Conservation (phyloP, 2,888 invertebrate species). For the Dasypogon diadema region DNA sequence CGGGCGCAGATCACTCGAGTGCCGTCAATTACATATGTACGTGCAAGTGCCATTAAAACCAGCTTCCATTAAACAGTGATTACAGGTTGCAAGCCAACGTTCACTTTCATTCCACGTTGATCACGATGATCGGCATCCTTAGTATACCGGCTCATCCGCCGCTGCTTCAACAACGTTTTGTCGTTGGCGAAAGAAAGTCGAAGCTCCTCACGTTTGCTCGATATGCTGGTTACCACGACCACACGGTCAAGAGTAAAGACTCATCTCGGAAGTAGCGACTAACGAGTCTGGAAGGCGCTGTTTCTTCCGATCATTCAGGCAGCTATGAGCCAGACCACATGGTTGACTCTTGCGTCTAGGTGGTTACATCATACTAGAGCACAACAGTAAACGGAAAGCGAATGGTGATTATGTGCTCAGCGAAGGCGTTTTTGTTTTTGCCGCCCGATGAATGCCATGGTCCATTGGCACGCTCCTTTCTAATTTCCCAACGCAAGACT, state of each 20-base stretch:
- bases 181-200: constrained; percentile 18
- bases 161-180: too few species aligned
- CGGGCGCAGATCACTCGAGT: not conserved
- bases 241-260: constrained; percentile 1
- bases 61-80: constrained; percentile 20
- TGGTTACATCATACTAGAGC: constrained; percentile 11
- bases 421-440: constrained; percentile 14
- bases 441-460: constrained; percentile 28
- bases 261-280: constrained; percentile 6
- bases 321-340: not conserved
- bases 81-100: constrained; percentile 24
- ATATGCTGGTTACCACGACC: not conserved
- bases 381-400: constrained; percentile 1
- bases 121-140: constrained; percentile 2
- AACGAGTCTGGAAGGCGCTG: not conserved
- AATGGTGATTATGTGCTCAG: constrained; percentile 5
- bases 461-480: constrained; percentile 44
- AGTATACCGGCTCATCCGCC: not conserved
- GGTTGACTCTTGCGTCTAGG: not conserved
- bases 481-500: constrained; percentile 28
- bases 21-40: not conserved
- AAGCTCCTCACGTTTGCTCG: not conserved
- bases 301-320: not conserved
- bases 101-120: constrained; percentile 48
- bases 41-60: not conserved